Conservation (phyloP, 1,140 invertebrate species). For the Psilanteris sp. region DNA sequence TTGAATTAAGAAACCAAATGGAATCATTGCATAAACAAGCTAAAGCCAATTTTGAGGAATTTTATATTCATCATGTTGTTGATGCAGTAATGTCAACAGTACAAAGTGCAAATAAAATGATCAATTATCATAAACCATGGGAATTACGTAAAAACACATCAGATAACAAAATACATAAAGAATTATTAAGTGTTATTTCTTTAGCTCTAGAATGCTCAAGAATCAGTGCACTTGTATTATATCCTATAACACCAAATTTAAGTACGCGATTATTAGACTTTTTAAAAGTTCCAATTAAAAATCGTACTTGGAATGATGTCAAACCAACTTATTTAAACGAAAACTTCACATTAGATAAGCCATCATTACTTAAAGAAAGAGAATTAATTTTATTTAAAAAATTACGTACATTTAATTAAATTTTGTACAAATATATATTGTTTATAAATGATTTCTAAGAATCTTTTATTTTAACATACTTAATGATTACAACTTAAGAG, state of each 20-base stretch:
- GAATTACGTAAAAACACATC: constrained; percentile 83
- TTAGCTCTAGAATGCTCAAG: constrained; percentile 91
- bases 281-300: constrained; percentile 80
- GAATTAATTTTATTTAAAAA: constrained; percentile 54
- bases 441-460: neutral
- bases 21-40: constrained; percentile 80
- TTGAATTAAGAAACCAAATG: constrained; percentile 82
- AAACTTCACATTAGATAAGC: neutral
- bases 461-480: neutral
- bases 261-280: constrained; percentile 84
- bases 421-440: neutral
- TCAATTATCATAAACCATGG: constrained; percentile 94
- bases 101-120: constrained; percentile 90
- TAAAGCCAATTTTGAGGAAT: constrained; percentile 85
- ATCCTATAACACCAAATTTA: constrained; percentile 91
- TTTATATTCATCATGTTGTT: constrained; percentile 91
- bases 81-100: constrained; percentile 88
- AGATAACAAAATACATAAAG: constrained; percentile 72
- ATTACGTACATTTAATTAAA: constrained; percentile 20
- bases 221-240: constrained; percentile 87
- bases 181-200: constrained; percentile 88
- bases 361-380: constrained; percentile 2
- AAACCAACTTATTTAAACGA: constrained; percentile 64
- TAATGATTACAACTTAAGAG: too few relatives aligned
- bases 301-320: constrained; percentile 81